Evolutionary conservation across 2,113 vertebrate genomes (phyloP).

Genomic region (Ascaphus truei): DNA sequence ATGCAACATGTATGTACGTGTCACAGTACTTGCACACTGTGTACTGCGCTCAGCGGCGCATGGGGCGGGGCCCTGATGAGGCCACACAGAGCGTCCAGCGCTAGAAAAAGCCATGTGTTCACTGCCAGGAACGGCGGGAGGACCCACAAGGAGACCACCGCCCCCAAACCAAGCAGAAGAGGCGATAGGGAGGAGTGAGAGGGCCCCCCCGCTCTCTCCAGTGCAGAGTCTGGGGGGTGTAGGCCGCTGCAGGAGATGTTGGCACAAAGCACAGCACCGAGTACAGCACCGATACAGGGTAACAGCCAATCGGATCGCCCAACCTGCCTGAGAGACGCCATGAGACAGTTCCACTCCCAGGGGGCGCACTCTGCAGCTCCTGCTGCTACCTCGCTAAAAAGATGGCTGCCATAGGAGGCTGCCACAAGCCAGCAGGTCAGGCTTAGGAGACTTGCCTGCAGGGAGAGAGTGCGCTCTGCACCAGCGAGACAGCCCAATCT

Average conservation of each 20-base stretch:
- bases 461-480: background rate
- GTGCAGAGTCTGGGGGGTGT: background rate
- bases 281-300: background rate
- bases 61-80: background rate
- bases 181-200: background rate
- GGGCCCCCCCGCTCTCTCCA: no score
- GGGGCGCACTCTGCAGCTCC: background rate
- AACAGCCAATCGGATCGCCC: background rate
- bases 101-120: background rate
- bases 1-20: no score
- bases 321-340: background rate
- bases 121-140: slow-evolving; percentile 22
- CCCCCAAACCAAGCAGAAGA: background rate
- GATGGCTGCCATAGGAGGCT: slow-evolving; percentile 40
- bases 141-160: background rate
- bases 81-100: background rate
- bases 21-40: no score
- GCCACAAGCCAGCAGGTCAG: slow-evolving; percentile 60
- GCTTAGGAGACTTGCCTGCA: slow-evolving; percentile 52
- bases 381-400: slow-evolving; percentile 35
- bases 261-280: slow-evolving; percentile 2
- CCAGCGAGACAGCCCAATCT: background rate
- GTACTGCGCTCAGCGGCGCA: background rate
- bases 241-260: background rate
- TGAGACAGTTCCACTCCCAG: background rate